phyloP scores from a whole-genome alignment of 2,797 vertebrate genomes.

The Bryconaethiops microstoma region DNA sequence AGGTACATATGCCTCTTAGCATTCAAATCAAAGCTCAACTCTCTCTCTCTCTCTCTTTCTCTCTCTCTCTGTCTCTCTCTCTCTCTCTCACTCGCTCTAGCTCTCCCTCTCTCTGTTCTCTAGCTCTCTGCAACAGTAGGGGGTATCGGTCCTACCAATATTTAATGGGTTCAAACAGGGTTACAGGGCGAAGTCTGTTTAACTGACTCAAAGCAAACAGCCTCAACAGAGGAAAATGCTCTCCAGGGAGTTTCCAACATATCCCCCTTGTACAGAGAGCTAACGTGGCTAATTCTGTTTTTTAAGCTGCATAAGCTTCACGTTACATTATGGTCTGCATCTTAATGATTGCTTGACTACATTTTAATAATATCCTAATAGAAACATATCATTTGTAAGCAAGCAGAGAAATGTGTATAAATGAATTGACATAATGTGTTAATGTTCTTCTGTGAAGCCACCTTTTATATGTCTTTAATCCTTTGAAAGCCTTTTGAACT shows the following conservation, averaged over 20 bases:
- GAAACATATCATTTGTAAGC: no score
- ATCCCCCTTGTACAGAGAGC: neutral
- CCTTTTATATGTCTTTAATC: no score
- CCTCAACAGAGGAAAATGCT: slow-evolving; percentile 1
- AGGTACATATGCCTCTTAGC: slow-evolving; percentile 61
- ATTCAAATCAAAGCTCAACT: slow-evolving; percentile 67
- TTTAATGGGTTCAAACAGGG: slow-evolving; percentile 66
- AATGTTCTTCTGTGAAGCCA: no score
- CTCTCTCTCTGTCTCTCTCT: slow-evolving; percentile 32
- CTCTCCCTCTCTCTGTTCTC: slow-evolving; percentile 1
- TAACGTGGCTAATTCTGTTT: neutral
- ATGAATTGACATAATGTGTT: no score
- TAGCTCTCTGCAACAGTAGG: slow-evolving; percentile 2
- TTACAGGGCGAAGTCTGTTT: slow-evolving; percentile 56
- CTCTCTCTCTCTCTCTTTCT: slow-evolving; percentile 29
- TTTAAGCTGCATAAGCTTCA: neutral
- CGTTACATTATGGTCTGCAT: no score
- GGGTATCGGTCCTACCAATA: slow-evolving; percentile 53
- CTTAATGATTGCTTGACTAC: no score
- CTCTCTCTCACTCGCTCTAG: neutral
- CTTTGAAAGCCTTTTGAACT: no score
- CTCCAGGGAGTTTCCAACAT: neutral
- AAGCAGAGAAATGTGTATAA: no score
- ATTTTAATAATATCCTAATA: no score
- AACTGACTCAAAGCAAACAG: slow-evolving; percentile 65